These are phyloP conservation scores for Leptodactylus fuscus DNA, from an alignment of 2,113 vertebrate species.

Conservation along the genomic window DNA sequence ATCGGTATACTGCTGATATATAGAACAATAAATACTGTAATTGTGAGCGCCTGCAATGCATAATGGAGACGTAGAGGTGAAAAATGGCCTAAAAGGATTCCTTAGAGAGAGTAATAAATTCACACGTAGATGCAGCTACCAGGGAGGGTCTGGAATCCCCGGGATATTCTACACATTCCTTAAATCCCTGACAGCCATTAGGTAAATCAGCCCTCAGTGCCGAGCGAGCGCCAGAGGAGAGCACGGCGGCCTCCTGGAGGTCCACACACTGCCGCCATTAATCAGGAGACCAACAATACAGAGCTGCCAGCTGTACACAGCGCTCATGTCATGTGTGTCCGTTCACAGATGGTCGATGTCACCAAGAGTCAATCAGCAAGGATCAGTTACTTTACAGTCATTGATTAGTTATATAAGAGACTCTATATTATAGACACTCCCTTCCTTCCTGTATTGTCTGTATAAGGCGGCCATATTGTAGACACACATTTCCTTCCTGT, in stretches of 20 bases:
- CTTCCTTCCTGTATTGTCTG: no score
- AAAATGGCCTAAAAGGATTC: not conserved
- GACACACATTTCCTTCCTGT: no score
- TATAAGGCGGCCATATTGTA: no score
- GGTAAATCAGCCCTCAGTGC: not conserved
- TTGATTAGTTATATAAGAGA: no score
- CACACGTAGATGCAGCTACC: slow-evolving; percentile 4
- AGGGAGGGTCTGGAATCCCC: not conserved
- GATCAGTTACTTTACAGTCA: no score
- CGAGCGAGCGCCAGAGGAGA: no score
- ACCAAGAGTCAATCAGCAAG: no score
- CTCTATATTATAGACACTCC: no score
- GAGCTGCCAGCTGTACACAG: no score
- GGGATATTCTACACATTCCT: slow-evolving; percentile 40
- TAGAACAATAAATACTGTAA: not conserved
- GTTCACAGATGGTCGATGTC: no score
- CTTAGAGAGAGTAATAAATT: slow-evolving; percentile 1
- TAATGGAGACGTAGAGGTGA: not conserved
- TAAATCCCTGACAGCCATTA: not conserved
- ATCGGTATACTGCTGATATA: slow-evolving; percentile 14
- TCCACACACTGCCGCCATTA: slow-evolving; percentile 46
- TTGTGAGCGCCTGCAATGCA: not conserved
- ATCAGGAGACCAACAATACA: no score
- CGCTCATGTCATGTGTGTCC: slow-evolving; percentile 26
- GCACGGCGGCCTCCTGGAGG: slow-evolving; percentile 2